phyloP scores from a whole-genome alignment of 92 coral and sea anemone species.

The Metridium senile region DNA sequence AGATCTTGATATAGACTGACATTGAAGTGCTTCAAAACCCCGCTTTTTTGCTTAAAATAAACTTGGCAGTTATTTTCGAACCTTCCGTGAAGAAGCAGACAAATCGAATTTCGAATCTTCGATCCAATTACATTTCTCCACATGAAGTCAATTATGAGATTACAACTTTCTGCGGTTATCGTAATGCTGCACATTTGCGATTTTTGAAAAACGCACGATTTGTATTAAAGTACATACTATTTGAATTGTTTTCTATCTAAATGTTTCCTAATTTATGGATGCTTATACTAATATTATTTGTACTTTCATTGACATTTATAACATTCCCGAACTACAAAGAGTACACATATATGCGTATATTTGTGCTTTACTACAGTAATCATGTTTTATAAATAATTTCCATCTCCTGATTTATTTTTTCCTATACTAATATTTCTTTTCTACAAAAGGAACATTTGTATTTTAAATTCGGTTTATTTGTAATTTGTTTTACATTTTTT shows the following conservation, averaged over 20 bases:
- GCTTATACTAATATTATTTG: neutral
- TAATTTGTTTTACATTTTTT: neutral
- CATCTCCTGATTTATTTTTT: no score
- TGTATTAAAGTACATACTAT: no score
- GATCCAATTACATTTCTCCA: neutral
- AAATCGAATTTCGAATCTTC: neutral
- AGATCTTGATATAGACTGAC: no score
- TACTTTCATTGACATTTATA: no score
- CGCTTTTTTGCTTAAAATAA: neutral
- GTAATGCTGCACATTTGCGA: neutral
- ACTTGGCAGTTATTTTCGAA: neutral
- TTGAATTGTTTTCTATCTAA: neutral
- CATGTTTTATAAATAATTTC: no score
- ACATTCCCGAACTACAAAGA: no score
- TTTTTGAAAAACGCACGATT: neutral
- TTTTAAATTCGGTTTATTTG: no score
- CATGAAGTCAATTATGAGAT: neutral
- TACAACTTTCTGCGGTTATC: neutral
- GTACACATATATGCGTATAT: no score
- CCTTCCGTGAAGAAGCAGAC: neutral
- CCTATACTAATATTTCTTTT: no score
- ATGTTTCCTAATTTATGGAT: neutral
- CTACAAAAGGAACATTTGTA: no score
- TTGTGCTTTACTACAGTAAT: no score
- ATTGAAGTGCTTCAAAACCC: no score